Conservation (phyloP, 2,113 vertebrate species). For the Thymallus thymallus region DNA sequence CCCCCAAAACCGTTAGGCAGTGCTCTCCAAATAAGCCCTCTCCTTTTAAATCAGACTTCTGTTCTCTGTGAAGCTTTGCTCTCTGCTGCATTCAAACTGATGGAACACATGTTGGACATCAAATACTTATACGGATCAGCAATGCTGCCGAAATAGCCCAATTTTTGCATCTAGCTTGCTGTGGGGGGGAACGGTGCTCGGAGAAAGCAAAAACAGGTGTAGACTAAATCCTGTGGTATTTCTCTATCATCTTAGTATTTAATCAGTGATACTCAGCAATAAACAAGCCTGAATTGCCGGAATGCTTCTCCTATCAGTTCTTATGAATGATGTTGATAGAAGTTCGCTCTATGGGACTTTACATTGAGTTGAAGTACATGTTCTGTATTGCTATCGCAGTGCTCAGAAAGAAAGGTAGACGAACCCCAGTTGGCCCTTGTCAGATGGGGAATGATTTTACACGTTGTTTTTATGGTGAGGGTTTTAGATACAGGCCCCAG, state of each 20-base stretch:
- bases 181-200: neutral
- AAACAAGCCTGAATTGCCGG: neutral
- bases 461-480: neutral
- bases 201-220: slow-evolving; percentile 42
- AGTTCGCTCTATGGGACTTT: neutral
- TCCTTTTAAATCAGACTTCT: slow-evolving; percentile 36
- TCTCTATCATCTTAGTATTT: neutral
- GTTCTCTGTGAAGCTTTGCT: slow-evolving; percentile 24
- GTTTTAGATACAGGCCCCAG: slow-evolving; percentile 26
- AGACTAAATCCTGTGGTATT: neutral
- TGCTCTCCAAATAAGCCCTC: slow-evolving; percentile 36
- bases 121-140: slow-evolving; percentile 22
- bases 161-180: slow-evolving; percentile 7
- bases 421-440: slow-evolving; percentile 27
- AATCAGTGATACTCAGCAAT: neutral
- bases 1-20: slow-evolving; percentile 41
- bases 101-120: slow-evolving; percentile 43
- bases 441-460: slow-evolving; percentile 27
- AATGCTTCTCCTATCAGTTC: no score
- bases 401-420: slow-evolving; percentile 1
- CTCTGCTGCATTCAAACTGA: slow-evolving; percentile 20
- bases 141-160: slow-evolving; percentile 20
- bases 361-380: neutral
- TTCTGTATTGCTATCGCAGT: slow-evolving; percentile 1
- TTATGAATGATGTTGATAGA: neutral